These are phyloP conservation scores for Anagrus nilaparvatae DNA, from an alignment of 1,140 invertebrate genomes.

Conservation along the genomic window DNA sequence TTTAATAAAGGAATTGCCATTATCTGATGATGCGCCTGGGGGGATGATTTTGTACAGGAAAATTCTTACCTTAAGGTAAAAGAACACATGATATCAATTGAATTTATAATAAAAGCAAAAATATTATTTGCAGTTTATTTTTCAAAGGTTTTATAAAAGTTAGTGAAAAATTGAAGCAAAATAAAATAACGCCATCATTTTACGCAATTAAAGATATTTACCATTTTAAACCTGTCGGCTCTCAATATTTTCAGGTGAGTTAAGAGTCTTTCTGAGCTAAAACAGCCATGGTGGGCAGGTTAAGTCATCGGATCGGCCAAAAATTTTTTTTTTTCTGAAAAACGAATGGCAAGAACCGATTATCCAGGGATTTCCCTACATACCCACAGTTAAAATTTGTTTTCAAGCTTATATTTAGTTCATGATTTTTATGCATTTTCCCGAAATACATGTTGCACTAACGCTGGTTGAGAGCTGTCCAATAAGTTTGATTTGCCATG, in stretches of 20 bases:
- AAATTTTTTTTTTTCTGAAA: background rate
- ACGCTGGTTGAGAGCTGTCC: too few species aligned
- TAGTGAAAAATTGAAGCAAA: conserved; percentile 41
- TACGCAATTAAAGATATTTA: conserved; percentile 45
- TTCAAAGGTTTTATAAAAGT: conserved; percentile 78
- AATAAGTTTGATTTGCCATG: too few species aligned
- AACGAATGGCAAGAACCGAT: conserved; percentile 3
- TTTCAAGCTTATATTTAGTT: too few species aligned
- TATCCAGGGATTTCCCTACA: too few species aligned
- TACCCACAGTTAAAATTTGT: too few species aligned
- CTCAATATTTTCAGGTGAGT: conserved; percentile 67
- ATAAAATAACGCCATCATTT: conserved; percentile 32
- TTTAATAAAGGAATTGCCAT: conserved; percentile 65
- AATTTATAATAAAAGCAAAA: background rate
- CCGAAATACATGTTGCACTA: too few species aligned
- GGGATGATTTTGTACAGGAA: conserved; percentile 76
- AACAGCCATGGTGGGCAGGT: too few species aligned
- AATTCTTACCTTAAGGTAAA: conserved; percentile 56
- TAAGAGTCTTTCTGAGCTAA: too few species aligned
- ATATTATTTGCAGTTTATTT: conserved; percentile 55
- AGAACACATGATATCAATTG: background rate
- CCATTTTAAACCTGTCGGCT: conserved; percentile 50
- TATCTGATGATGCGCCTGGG: conserved; percentile 69
- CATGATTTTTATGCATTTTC: too few species aligned
- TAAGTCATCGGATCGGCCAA: too few species aligned